Conservation (phyloP, 2,888 invertebrate genomes). For the Octonoba sinensis region DNA sequence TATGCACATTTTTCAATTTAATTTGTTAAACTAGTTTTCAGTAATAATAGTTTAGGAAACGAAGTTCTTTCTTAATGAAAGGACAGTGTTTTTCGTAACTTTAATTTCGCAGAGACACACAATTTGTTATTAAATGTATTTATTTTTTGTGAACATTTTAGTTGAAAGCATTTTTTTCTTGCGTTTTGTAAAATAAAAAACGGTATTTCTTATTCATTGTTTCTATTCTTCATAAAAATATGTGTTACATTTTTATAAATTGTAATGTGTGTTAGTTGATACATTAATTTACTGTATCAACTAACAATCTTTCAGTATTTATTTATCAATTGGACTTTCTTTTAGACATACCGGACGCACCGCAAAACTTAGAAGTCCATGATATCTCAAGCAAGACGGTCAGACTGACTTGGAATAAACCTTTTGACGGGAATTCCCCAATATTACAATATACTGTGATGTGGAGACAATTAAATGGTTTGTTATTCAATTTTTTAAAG, state of each 20-base stretch:
- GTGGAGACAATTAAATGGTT: slow-evolving; percentile 59
- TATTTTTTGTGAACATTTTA: no score
- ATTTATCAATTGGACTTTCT: neutral
- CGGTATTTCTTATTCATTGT: no score
- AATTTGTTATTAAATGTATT: no score
- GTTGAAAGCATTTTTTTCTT: no score
- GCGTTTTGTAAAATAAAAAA: no score
- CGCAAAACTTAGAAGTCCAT: slow-evolving; percentile 68
- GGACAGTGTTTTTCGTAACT: no score
- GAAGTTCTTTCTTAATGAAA: no score
- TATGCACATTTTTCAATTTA: no score
- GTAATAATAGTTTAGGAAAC: no score
- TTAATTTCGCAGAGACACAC: no score
- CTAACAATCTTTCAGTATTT: neutral
- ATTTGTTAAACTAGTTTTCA: no score
- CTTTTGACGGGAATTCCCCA: slow-evolving; percentile 72
- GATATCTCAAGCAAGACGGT: slow-evolving; percentile 69
- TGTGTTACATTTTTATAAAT: neutral
- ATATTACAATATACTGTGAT: slow-evolving; percentile 68
- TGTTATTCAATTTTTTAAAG: neutral
- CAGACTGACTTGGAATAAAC: slow-evolving; percentile 69
- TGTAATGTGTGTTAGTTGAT: neutral
- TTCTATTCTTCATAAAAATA: neutral
- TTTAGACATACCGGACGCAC: slow-evolving; percentile 70
- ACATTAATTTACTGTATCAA: neutral